Percentiles rank a stretch among this genome's conserved stretches.
phyloP scores from a whole-genome alignment of 2,113 vertebrate genomes.

The Sarotherodon lohbergeri region DNA sequence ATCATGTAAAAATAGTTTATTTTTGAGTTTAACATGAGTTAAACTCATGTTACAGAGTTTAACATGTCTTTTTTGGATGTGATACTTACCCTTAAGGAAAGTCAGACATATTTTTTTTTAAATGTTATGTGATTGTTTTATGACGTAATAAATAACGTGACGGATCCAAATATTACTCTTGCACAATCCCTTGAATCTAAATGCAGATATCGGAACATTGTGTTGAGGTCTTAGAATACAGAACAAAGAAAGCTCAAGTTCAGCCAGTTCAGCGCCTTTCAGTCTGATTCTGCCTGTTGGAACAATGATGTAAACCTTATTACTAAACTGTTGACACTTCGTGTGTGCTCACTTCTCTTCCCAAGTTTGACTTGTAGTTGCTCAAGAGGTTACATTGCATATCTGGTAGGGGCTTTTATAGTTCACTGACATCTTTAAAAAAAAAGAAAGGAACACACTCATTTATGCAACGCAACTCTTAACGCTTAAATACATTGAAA shows the following conservation, averaged over 20 bases:
- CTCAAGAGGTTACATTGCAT: constrained; percentile 23
- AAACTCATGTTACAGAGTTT: not conserved
- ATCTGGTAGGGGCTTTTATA: not conserved
- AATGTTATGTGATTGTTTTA: not conserved
- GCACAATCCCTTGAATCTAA: not conserved
- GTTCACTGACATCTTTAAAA: not conserved
- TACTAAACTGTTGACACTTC: not conserved
- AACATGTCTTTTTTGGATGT: not conserved
- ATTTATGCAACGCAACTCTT: not conserved
- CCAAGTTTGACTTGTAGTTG: constrained; percentile 1
- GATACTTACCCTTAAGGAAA: not conserved
- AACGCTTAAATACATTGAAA: not conserved
- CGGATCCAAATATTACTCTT: not conserved
- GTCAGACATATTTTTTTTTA: not conserved
- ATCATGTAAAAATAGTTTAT: constrained; percentile 32
- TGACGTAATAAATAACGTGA: not conserved
- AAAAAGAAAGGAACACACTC: not conserved
- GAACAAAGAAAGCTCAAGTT: not conserved
- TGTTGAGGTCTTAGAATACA: not conserved
- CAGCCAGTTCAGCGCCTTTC: not conserved
- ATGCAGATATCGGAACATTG: not conserved
- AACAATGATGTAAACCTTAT: not conserved
- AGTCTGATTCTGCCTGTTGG: not conserved
- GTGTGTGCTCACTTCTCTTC: not conserved
- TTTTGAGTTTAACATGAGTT: not conserved